Evolutionary conservation across 2,797 vertebrate species (phyloP), one percentile per base, ranked within the genome.

Genomic region (Anas capensis): DNA sequence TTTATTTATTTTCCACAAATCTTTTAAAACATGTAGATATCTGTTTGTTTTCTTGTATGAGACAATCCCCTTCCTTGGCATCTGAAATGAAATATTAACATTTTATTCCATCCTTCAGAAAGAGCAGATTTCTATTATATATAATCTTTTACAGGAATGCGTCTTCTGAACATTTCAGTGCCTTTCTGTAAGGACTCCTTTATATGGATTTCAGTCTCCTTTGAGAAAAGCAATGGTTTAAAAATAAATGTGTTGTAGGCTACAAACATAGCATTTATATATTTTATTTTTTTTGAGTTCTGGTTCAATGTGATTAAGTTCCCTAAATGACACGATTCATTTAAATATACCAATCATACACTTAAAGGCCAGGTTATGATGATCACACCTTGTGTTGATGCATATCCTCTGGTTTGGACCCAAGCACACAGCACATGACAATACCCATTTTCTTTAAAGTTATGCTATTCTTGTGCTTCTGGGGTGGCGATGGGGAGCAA

Each of bases 301-400:
- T 44, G 38, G 40, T 31, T 29, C 29, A 44, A 21, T 18, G 15
- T 20, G 19, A 11, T 65, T 44, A 31, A 29, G 19, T 3, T 71
- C 66, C 70, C 60, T 7, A 2, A 0, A 0, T 6, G 42, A 11
- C 20, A 29, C 5, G 26, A 6, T 19, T 68, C 18, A 0, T 16
- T 20, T 4, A 57, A 56, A 42, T 3, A 12, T 2, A 3, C 44
- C 64, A 21, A 57, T 78, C 36, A 78, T 60, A 51, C 70, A 2
- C 23, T 4, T 19, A 5, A 46, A 38, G 17, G n/a, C 62, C 71
- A 68, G 58, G 42, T 42, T 46, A n/a, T 46, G 54, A 16, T 64
- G 17, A 36, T 33, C 6, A 7, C 1, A n/a, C 33, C 60, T 27
- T 12, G 24, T 4, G 21, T 13, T 27, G 14, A 27, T 26, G 38